These are phyloP conservation scores for Zonotrichia albicollis DNA, from an alignment of 2,797 vertebrate species.

Conservation along the genomic window DNA sequence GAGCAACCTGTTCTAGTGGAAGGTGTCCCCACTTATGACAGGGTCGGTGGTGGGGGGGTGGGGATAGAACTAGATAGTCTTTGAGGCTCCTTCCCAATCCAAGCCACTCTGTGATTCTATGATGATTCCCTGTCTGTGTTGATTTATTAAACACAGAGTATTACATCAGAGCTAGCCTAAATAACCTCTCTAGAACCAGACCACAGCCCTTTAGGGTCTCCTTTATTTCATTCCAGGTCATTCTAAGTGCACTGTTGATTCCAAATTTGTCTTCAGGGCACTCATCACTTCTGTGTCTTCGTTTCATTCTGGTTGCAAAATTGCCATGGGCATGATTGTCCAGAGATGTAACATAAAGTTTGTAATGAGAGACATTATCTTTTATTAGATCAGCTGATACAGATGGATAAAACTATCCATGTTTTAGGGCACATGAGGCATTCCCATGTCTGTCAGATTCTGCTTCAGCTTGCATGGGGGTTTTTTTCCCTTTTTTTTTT, in stretches of 20 bases:
- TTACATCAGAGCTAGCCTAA: background rate
- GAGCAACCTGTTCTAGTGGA: background rate
- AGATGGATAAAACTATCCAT: background rate
- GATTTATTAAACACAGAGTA: background rate
- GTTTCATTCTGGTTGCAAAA: background rate
- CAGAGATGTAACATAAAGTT: background rate
- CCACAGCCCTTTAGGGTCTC: background rate
- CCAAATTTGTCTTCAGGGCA: background rate
- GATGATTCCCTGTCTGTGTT: background rate
- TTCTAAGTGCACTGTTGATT: background rate
- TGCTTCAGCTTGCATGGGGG: background rate
- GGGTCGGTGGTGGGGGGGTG: rapidly evolving
- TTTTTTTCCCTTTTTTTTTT: rapidly evolving
- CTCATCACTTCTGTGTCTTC: background rate
- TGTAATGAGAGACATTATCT: background rate
- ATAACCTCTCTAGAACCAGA: background rate
- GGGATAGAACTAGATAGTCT: background rate
- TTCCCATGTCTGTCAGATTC: background rate
- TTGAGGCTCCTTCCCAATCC: background rate
- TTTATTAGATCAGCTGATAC: background rate
- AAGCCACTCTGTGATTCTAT: background rate
- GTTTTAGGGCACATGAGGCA: background rate
- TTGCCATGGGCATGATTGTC: background rate
- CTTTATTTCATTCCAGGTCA: background rate
- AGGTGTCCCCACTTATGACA: background rate